Evolutionary conservation across 2,113 vertebrate species (phyloP), one percentile per base, ranked within the genome.

Genomic region (Thomomys bottae): DNA sequence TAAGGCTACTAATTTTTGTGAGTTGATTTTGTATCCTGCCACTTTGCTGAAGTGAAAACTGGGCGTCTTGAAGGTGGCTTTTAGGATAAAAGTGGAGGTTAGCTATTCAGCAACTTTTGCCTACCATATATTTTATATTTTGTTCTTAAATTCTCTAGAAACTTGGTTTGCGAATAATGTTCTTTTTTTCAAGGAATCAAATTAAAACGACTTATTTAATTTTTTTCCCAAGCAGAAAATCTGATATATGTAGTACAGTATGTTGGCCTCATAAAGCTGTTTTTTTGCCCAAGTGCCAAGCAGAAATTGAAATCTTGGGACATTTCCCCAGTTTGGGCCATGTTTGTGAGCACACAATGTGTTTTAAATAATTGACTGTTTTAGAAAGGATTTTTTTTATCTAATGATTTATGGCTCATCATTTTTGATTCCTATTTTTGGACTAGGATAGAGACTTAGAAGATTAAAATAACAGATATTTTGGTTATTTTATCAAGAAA

Each of bases 401-500:
- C 59, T 68, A 54, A 54, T 54, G 36, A 49, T 40, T 49, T 72
- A 72, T 72, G 14, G 17, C 42, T 83, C 78, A 82, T 28, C 61
- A 17, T 6, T 64, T 89, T 4, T 54, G 49, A 15, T 91, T 95
- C 3, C 15, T 87, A 42, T 23, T 40, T 91, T 93, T 89, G 77
- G 26, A 57, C n/a, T 38, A 67, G 32, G 11, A 54, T 66, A 64
- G 63, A 70, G 28, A 84, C 72, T 93, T 68, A 80, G 75, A 83
- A 89, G 66, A 38, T 63, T 88, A 89, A 26, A 72, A 63, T 42
- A 28, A 64, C 67, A 79, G 2, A 61, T 9, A 71, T 79, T 93
- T 90, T 79, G 36, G 81, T 92, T 89, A 6, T 66, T 94, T 92
- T 73, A 59, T 94, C 49, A 59, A 40, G 3, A 91, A 73, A 78